Base-by-base conservation (phyloP, 2,888 invertebrate species). In the Rotaria macrura region DNA sequence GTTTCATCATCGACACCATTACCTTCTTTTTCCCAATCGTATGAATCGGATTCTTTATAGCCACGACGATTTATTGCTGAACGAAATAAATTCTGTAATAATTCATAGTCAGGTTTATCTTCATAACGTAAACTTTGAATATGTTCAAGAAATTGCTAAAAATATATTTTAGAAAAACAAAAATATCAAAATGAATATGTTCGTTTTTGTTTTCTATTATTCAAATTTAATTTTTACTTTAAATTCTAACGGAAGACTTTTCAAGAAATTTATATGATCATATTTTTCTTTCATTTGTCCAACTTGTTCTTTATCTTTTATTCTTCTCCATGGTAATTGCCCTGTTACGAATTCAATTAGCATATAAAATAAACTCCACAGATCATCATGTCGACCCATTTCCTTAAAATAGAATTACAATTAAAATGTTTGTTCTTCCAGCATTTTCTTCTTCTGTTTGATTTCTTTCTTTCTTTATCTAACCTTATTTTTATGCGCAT, bases 311-410 rank as follows among this genome's bases (percentile, higher is more conserved):
- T 87, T 87, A 55, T 87, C 87, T 85, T 85, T 87, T 49, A 98
- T 96, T 92, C 97, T 97, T 87, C 97, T 93, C 97, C 97, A 98
- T 0, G 97, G 97, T 90, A 98, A 92, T 91, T 97, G 96, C 0
- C 99, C 99, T 90, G 97, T 97, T 40, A 97, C 95, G 90, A 99
- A 99, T 92, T 99, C 99, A 17, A 97, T 97, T 87, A 99, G 93
- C 97, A 99, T 99, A 92, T 99, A 99, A 92, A 99, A 99, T 25
- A 99, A 92, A 0, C 97, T 98, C 97, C 97, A 98, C 14, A 99
- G 93, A 91, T 99, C 99, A 91, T 99, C 99, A 90, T 99, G 99
- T 4, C 99, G 93, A 3, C 99, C 99, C 99, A 99, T 99, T 92
- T 99, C 99, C 79, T 79, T 29, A 14, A 47, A 40, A 74, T 23